Conservation (phyloP, 1,140 invertebrate species). For the Ridgeia piscesae region DNA sequence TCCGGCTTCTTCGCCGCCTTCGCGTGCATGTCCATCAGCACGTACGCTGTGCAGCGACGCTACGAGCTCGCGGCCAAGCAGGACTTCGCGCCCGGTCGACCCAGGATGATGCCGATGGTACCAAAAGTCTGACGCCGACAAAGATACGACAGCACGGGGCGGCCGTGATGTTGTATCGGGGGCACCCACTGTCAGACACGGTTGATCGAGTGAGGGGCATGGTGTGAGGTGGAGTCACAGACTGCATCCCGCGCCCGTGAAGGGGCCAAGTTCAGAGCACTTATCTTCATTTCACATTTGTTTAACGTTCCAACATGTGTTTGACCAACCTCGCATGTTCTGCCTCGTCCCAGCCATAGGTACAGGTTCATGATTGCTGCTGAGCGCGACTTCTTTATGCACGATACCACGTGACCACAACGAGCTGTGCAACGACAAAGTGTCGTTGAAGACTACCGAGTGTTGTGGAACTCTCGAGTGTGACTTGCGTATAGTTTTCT, state of each 20-base stretch:
- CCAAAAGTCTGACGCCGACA: conserved; percentile 18
- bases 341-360: too few species aligned
- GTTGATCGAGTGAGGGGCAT: neutral
- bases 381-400: neutral
- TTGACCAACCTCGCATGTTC: too few species aligned
- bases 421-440: neutral
- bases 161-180: neutral
- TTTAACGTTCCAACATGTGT: too few species aligned
- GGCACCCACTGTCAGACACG: too few species aligned
- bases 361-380: neutral
- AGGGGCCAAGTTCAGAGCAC: too few species aligned
- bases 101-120: conserved; percentile 17
- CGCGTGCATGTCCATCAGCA: conserved; percentile 19
- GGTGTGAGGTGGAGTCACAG: neutral
- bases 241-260: too few species aligned
- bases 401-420: neutral
- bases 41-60: conserved; percentile 25
- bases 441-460: too few species aligned
- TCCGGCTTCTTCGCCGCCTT: conserved; percentile 71
- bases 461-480: neutral
- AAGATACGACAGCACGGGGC: neutral
- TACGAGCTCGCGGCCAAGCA: conserved; percentile 20
- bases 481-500: neutral
- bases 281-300: too few species aligned
- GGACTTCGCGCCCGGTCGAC: neutral